Percentiles rank a stretch among this genome's conserved stretches.
phyloP scores from a whole-genome alignment of 2,113 vertebrate species.

The Syngnathoides biaculeatus region DNA sequence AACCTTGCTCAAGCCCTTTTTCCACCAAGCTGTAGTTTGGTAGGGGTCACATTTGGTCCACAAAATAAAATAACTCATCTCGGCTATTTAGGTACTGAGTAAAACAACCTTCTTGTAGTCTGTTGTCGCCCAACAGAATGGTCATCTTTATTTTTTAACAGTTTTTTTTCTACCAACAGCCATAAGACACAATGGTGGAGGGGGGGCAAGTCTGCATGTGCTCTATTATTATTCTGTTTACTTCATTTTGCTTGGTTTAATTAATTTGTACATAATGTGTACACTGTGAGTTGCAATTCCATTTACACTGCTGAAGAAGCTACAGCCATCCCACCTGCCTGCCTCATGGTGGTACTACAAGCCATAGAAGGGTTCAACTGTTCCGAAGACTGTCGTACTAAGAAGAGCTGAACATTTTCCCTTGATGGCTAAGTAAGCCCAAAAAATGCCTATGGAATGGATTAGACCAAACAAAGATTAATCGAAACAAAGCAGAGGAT shows the following conservation, averaged over 20 bases:
- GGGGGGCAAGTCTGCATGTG: neutral
- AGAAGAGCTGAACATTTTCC: neutral
- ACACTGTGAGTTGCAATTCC: neutral
- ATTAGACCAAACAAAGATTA: slow-evolving; percentile 9
- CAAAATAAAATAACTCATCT: neutral
- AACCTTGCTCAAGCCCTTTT: slow-evolving; percentile 5
- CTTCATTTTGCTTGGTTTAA: neutral
- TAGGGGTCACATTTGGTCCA: neutral
- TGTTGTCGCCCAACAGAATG: neutral
- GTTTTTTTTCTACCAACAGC: neutral
- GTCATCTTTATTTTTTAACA: neutral
- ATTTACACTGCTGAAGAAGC: neutral
- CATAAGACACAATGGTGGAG: neutral
- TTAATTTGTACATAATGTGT: neutral
- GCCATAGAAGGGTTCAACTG: no score
- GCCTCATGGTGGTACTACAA: neutral
- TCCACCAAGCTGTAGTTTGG: neutral
- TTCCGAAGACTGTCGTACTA: neutral
- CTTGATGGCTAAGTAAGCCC: slow-evolving; percentile 1
- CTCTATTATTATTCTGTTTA: neutral
- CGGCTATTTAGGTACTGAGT: neutral
- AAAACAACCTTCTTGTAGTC: neutral
- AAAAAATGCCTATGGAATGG: slow-evolving; percentile 7
- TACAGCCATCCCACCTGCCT: neutral
- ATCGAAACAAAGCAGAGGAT: slow-evolving; percentile 31